A percentile compares a stretch with the other conserved stretches of the same genome.
Evolutionary conservation across 2,888 invertebrate genomes (phyloP).

Genomic region (Scaeva pyrastri): DNA sequence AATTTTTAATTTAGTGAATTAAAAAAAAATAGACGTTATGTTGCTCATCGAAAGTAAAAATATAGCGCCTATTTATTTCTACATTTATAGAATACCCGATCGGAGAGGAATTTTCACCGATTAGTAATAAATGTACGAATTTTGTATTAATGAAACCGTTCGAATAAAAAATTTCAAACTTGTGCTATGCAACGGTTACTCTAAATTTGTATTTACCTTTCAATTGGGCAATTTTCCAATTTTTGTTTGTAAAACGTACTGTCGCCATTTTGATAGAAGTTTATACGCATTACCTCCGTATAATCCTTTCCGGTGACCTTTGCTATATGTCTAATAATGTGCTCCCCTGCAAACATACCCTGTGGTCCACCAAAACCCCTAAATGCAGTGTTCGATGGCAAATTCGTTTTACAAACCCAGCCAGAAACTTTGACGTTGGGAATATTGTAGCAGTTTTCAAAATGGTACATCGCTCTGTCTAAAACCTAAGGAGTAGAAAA

Average conservation of each 20-base stretch:
- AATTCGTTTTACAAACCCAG: slow-evolving; percentile 93
- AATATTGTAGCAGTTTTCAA: slow-evolving; percentile 93
- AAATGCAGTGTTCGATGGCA: slow-evolving; percentile 96
- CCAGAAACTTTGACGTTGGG: slow-evolving; percentile 90
- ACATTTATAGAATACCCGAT: too few relatives aligned
- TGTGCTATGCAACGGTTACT: too few relatives aligned
- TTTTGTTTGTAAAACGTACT: slow-evolving; percentile 91
- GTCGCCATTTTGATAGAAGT: slow-evolving; percentile 92
- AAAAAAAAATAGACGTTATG: too few relatives aligned
- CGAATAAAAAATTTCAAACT: too few relatives aligned
- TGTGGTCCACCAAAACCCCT: slow-evolving; percentile 96
- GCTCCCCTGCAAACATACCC: slow-evolving; percentile 94
- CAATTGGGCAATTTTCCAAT: slow-evolving; percentile 89
- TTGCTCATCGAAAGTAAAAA: too few relatives aligned
- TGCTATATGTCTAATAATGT: slow-evolving; percentile 91
- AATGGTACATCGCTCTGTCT: slow-evolving; percentile 93
- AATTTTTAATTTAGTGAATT: not conserved
- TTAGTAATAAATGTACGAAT: too few relatives aligned
- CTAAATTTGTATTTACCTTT: slow-evolving; percentile 80
- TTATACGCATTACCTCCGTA: slow-evolving; percentile 88
- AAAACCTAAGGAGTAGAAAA: slow-evolving; percentile 87
- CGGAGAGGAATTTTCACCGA: too few relatives aligned
- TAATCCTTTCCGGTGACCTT: slow-evolving; percentile 87
- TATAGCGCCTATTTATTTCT: too few relatives aligned
- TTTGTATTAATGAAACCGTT: too few relatives aligned